Evolutionary conservation across 2,888 invertebrate genomes (phyloP), one percentile per base, ranked within the genome.

Genomic region (Sarcophaga subvicina): DNA sequence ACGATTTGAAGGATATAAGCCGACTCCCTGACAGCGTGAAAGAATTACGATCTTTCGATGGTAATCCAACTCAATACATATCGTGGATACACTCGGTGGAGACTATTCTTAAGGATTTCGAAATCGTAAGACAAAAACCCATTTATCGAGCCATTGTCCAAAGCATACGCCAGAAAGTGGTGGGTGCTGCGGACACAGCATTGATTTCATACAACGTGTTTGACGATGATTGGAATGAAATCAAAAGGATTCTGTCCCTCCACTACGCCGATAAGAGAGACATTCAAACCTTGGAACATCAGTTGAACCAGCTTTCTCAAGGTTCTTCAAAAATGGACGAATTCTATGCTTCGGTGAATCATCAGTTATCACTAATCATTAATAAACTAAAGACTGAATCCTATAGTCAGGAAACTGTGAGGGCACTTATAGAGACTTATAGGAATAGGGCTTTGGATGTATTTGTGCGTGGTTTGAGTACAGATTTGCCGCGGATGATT

Each of bases 251-350:
- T 20, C 70, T 88, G 6, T n/a, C 87, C 5, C 81, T 89, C 11
- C 88, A 88, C 20, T 88, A 89, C 62, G 89, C 88, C 0, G 88
- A 88, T 37, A 90, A 89, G 54, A 70, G 87, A 22, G 89, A 89
- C 66, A 49, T 88, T 0, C 73, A 86, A 6, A 89, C 88, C 0
- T 49, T 89, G 3, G 84, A 90, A 60, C 87, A 89, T 62, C 87
- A 90, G 73, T 63, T 89, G 0, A 85, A 78, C 73, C 80, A 82
- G n/a, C 66, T 89, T 3, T 64, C 85, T 0, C 89, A 88, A 66
- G 75, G 83, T 25, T 77, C 69, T 66, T 27, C 27, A 72, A 87
- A 64, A n/a, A 73, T 73, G 45, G 84, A 89, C 17, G 82, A 87
- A 62, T 89, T 89, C 54, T 89, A 88, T 45, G 84, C 88, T 0